phyloP scores from a whole-genome alignment of 2,113 vertebrate genomes.

The Uria lomvia region DNA sequence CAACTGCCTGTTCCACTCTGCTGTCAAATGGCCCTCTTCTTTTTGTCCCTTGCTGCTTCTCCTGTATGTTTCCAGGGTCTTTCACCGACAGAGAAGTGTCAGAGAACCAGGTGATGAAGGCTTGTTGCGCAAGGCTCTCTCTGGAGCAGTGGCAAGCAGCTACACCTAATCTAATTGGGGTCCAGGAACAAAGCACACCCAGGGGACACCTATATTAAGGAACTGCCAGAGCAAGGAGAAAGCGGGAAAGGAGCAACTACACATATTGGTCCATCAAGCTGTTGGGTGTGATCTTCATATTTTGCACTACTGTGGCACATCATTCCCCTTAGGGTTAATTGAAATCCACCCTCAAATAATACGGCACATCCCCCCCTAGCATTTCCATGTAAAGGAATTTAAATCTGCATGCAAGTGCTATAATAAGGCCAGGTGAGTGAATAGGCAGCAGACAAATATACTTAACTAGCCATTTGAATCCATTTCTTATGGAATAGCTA shows the following conservation, averaged over 20 bases:
- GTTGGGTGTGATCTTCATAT: neutral
- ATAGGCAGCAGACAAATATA: neutral
- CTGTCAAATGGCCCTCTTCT: neutral
- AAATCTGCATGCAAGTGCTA: neutral
- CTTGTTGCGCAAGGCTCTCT: neutral
- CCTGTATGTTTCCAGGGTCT: fast-evolving
- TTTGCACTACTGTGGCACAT: neutral
- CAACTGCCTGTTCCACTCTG: neutral
- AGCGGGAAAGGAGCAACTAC: neutral
- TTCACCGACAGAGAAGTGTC: neutral
- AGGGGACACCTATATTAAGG: neutral
- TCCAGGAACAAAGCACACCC: neutral
- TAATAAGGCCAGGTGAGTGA: neutral
- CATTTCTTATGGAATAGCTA: neutral
- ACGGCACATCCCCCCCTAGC: neutral
- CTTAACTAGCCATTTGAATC: neutral
- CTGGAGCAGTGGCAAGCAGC: neutral
- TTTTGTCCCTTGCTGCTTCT: neutral
- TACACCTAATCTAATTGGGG: neutral
- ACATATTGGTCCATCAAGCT: neutral
- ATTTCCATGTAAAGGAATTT: neutral
- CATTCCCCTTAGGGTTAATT: neutral
- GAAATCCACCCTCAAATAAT: neutral
- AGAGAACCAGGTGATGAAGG: neutral
- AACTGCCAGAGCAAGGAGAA: neutral